Evolutionary conservation across 2,113 vertebrate genomes (phyloP).

Genomic region (Misgurnus anguillicaudatus): DNA sequence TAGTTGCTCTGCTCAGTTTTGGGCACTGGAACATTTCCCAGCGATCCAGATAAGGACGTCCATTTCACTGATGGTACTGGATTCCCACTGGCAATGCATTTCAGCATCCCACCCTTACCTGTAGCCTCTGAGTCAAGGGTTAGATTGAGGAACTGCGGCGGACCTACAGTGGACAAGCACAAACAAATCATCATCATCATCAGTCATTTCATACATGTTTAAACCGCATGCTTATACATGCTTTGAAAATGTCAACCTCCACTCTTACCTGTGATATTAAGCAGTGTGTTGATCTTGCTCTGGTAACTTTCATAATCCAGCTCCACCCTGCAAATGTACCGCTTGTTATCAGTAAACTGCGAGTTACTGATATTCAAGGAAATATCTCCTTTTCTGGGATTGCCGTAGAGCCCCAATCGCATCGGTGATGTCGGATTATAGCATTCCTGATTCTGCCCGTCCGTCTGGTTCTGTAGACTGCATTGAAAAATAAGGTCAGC

Average conservation of each 20-base stretch:
- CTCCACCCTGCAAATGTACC: constrained; percentile 47
- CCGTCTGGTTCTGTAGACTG: neutral
- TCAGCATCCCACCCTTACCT: neutral
- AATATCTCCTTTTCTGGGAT: constrained; percentile 34
- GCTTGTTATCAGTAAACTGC: constrained; percentile 8
- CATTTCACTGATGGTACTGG: constrained; percentile 27
- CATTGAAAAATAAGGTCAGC: constrained; percentile 26
- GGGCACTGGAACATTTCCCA: neutral
- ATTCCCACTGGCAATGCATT: constrained; percentile 26
- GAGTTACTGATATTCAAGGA: constrained; percentile 42
- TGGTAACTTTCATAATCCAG: constrained; percentile 14
- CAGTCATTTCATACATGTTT: neutral
- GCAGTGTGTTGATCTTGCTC: neutral
- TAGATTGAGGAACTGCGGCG: constrained; percentile 24
- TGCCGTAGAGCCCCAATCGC: constrained; percentile 21
- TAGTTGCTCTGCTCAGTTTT: neutral
- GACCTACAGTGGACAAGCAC: constrained; percentile 16
- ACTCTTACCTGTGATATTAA: constrained; percentile 14
- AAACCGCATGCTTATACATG: neutral
- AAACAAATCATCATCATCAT: neutral
- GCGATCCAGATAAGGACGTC: neutral
- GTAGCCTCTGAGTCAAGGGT: neutral
- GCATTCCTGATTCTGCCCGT: neutral
- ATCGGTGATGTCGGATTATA: neutral
- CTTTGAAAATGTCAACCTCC: constrained; percentile 21